Base-by-base conservation (phyloP, 1,140 invertebrate genomes). In the Amphibalanus amphitrite region DNA sequence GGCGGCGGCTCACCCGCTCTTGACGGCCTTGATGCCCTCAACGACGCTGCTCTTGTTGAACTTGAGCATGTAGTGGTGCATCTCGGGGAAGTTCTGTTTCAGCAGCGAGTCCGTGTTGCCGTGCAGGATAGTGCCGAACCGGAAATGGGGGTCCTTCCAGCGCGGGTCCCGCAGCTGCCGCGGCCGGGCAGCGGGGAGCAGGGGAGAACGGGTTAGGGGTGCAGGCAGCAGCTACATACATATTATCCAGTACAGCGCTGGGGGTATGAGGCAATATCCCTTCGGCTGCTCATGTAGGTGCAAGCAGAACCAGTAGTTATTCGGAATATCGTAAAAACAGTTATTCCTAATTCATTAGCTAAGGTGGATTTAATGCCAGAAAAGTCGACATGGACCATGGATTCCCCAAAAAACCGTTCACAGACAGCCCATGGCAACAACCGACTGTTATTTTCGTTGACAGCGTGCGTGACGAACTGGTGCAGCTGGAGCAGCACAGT, bases 41-140 rank as follows among this genome's bases (percentile, higher is more conserved):
- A 86, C 83, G 1, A 97, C 92, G 73, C 88, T 91, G 59, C 86
- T 86, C 76, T 89, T 88, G 80, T 96, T 97, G 81, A 87, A 96
- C 79, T 84, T 82, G 75, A 84, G 85, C 92, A 98, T 98, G 81
- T 98, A 98, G 29, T 85, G 81, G 80, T 96, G 91, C 87, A 97
- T 95, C 67, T 90, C 87, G 74, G 86, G 86, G 78, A 92, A 92
- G 29, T 85, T 84, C 82, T 95, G 97, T 72, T 89, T 86, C 64
- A 98, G 84, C 0, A 95, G 95, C 26, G 93, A 93, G 78, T 97
- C 95, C 0, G 95, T 96, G 80, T 97, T 96, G 69, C 94, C 96
- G 84, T 88, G 92, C 1, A 93, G 92, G 69, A 97, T 92, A 0
- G 97, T 98, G 29, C 93, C 95, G 81, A 94, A 98, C 80, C 90